phyloP scores from a whole-genome alignment of 2,113 vertebrate species.

The Lampris megalopsis region DNA sequence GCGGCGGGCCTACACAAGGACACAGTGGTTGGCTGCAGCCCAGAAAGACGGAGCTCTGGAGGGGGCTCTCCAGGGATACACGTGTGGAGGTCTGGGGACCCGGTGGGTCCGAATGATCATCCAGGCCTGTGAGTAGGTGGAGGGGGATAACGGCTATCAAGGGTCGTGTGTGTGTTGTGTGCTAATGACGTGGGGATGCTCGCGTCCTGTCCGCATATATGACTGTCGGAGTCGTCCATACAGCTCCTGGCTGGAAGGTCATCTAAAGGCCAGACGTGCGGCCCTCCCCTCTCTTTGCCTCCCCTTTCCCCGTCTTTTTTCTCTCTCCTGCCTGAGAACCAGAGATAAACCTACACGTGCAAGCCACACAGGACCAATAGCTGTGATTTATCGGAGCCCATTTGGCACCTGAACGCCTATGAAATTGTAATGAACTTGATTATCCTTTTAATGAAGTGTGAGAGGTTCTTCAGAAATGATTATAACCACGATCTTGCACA shows the following conservation, averaged over 20 bases:
- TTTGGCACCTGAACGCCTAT: constrained; percentile 84
- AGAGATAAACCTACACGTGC: constrained; percentile 78
- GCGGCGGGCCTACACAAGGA: not conserved
- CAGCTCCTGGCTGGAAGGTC: constrained; percentile 64
- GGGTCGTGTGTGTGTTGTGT: constrained; percentile 24
- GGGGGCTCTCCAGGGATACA: constrained; percentile 4
- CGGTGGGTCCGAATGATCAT: constrained; percentile 38
- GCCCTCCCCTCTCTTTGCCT: constrained; percentile 36
- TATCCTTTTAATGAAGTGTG: constrained; percentile 87
- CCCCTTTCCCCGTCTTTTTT: not conserved
- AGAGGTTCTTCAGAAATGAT: constrained; percentile 79
- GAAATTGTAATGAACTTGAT: constrained; percentile 86
- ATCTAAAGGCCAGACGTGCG: constrained; percentile 74
- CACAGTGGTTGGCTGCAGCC: not conserved
- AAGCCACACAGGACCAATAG: constrained; percentile 72
- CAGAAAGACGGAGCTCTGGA: not conserved
- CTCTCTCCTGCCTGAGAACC: constrained; percentile 67
- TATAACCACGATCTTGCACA: constrained; percentile 66
- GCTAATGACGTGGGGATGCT: not conserved
- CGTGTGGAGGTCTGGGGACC: constrained; percentile 32
- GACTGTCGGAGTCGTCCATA: constrained; percentile 35
- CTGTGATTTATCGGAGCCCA: constrained; percentile 81
- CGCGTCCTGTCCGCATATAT: constrained; percentile 10
- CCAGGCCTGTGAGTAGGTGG: constrained; percentile 42
- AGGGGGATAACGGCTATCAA: constrained; percentile 27